Conservation (phyloP, 2,113 vertebrate genomes). For the Melanotaenia duboulayi region DNA sequence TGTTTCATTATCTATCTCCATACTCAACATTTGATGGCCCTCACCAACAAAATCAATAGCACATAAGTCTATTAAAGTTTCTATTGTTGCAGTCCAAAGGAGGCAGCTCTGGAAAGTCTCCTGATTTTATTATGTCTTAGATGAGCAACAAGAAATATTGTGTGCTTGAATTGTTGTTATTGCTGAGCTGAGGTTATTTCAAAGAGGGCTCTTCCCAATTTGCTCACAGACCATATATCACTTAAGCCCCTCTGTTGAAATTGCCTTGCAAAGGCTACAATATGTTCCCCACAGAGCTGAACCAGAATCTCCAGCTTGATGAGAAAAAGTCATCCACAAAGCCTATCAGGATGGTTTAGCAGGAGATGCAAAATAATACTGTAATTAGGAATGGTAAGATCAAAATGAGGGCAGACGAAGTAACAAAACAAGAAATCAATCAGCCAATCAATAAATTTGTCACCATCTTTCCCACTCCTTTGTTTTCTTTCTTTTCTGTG, state of each 20-base stretch:
- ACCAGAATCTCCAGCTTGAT: slow-evolving; percentile 28
- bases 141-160: slow-evolving; percentile 13
- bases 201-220: slow-evolving; percentile 27
- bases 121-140: slow-evolving; percentile 27
- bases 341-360: slow-evolving; percentile 15
- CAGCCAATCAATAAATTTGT: slow-evolving; percentile 9
- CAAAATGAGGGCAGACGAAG: slow-evolving; percentile 26
- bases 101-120: slow-evolving; percentile 26
- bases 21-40: slow-evolving; percentile 41
- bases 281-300: slow-evolving; percentile 17
- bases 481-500: background rate
- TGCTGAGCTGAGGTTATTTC: slow-evolving; percentile 44
- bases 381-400: slow-evolving; percentile 16
- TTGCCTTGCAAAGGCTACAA: slow-evolving; percentile 19
- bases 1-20: slow-evolving; percentile 23
- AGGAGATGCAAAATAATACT: background rate
- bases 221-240: slow-evolving; percentile 29
- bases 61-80: slow-evolving; percentile 33
- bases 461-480: background rate
- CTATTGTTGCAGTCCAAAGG: slow-evolving; percentile 4
- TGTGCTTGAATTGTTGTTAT: slow-evolving; percentile 36
- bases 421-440: slow-evolving; percentile 20
- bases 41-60: slow-evolving; percentile 41
- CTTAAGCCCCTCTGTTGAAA: slow-evolving; percentile 34
- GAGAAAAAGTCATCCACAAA: slow-evolving; percentile 25